These are phyloP conservation scores for Caenorhabditis wallacei DNA, from an alignment of 2,888 invertebrate species.

Conservation along the genomic window DNA sequence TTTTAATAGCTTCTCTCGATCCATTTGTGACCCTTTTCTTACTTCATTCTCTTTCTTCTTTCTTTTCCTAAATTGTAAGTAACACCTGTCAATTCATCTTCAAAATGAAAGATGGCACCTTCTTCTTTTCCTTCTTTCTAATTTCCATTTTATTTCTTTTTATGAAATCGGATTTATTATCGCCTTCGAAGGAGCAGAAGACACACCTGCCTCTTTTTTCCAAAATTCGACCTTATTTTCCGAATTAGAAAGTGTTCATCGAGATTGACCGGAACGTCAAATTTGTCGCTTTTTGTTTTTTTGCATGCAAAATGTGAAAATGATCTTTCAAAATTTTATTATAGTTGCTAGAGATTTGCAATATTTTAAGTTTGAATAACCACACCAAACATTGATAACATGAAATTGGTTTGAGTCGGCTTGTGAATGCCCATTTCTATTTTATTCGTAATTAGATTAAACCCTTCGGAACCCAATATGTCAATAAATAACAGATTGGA, in stretches of 20 bases:
- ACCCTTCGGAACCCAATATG: no score
- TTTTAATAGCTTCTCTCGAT: constrained; percentile 42
- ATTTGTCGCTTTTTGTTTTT: not conserved
- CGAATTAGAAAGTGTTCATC: constrained; percentile 1
- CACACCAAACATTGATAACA: no score
- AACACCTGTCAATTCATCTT: constrained; percentile 21
- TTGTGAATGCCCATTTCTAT: no score
- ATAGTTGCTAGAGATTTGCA: no score
- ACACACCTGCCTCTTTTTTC: constrained; percentile 7
- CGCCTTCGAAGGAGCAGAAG: constrained; percentile 17
- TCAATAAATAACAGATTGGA: no score
- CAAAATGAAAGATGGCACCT: constrained; percentile 38
- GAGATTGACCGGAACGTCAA: not conserved
- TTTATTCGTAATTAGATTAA: no score
- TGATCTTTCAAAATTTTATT: no score
- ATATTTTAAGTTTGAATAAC: no score
- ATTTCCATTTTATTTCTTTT: constrained; percentile 15
- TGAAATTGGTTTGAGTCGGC: no score
- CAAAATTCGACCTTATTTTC: constrained; percentile 21
- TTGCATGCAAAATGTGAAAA: not conserved
- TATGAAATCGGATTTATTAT: constrained; percentile 35
- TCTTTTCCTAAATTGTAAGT: not conserved
- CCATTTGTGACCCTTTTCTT: not conserved
- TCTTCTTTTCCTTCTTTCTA: constrained; percentile 14
- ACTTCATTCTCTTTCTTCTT: not conserved